A percentile compares a stretch with the other conserved stretches of the same genome.
Evolutionary conservation across 2,113 vertebrate genomes (phyloP).

Genomic region (Oncorhynchus clarkii): DNA sequence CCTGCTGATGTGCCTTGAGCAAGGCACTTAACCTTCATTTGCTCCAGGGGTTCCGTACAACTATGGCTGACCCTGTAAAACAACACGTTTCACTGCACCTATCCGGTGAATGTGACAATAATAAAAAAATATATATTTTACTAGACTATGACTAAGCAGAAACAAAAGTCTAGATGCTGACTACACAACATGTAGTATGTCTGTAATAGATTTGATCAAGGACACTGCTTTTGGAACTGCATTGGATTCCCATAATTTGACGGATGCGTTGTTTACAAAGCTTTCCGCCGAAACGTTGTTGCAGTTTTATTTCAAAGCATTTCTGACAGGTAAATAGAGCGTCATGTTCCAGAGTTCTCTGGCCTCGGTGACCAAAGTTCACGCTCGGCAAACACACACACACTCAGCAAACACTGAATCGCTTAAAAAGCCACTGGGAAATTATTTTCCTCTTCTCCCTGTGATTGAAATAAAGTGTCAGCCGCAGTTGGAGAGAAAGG

Average conservation of each 20-base stretch:
- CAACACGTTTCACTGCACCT: too few relatives aligned
- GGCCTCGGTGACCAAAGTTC: background rate
- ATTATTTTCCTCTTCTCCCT: background rate
- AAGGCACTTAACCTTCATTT: too few relatives aligned
- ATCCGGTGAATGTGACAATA: too few relatives aligned
- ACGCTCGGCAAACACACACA: background rate
- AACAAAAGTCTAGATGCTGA: background rate
- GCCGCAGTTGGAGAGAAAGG: background rate
- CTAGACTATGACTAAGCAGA: background rate
- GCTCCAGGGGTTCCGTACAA: too few relatives aligned
- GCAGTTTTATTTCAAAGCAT: background rate
- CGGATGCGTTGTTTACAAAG: background rate
- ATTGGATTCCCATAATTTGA: background rate
- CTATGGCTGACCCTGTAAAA: too few relatives aligned
- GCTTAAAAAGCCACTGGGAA: background rate
- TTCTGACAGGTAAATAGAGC: constrained; percentile 10
- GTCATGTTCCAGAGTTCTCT: background rate
- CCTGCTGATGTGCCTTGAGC: too few relatives aligned
- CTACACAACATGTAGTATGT: background rate
- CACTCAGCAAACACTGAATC: constrained; percentile 4
- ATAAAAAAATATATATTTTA: too few relatives aligned
- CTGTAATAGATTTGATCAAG: too few relatives aligned
- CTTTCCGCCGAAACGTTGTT: background rate
- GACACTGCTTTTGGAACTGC: background rate
- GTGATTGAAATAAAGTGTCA: constrained; percentile 13